Evolutionary conservation across 1,140 invertebrate genomes (phyloP).

Genomic region (Drosophila jambulina): DNA sequence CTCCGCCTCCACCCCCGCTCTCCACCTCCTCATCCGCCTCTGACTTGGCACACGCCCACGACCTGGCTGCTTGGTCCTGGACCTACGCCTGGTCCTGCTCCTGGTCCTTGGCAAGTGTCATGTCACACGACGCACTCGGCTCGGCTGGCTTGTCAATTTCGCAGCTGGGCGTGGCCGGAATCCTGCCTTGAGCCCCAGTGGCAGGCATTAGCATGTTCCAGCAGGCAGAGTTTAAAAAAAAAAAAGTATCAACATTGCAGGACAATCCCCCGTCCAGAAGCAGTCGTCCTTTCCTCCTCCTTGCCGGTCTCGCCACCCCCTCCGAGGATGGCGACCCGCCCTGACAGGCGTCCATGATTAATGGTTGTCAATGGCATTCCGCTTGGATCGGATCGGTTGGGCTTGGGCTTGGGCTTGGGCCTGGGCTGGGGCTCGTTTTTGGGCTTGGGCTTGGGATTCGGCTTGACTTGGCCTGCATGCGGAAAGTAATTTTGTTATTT

Average conservation of each 20-base stretch:
- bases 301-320: constrained; percentile 14
- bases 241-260: constrained; percentile 61
- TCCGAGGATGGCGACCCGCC: constrained; percentile 59
- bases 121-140: constrained; percentile 79
- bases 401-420: not conserved
- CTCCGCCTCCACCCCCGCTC: constrained; percentile 3
- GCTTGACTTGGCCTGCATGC: constrained; percentile 62
- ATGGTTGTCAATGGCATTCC: constrained; percentile 84
- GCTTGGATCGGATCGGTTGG: constrained; percentile 41
- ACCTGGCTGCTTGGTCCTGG: constrained; percentile 19
- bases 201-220: constrained; percentile 77
- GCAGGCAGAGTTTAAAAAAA: constrained; percentile 69
- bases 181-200: constrained; percentile 72
- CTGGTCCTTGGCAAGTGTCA: constrained; percentile 72
- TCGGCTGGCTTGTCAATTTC: constrained; percentile 77
- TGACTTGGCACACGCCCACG: constrained; percentile 34
- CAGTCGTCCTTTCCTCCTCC: not conserved
- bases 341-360: constrained; percentile 84
- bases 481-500: constrained; percentile 84
- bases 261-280: constrained; percentile 52
- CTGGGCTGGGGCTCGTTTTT: constrained; percentile 1
- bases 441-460: constrained; percentile 1
- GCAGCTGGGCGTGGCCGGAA: constrained; percentile 76
- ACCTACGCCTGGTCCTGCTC: constrained; percentile 20
- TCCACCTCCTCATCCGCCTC: constrained; percentile 9